Evolutionary conservation across 2,113 vertebrate species (phyloP).

Genomic region (Paralichthys olivaceus): DNA sequence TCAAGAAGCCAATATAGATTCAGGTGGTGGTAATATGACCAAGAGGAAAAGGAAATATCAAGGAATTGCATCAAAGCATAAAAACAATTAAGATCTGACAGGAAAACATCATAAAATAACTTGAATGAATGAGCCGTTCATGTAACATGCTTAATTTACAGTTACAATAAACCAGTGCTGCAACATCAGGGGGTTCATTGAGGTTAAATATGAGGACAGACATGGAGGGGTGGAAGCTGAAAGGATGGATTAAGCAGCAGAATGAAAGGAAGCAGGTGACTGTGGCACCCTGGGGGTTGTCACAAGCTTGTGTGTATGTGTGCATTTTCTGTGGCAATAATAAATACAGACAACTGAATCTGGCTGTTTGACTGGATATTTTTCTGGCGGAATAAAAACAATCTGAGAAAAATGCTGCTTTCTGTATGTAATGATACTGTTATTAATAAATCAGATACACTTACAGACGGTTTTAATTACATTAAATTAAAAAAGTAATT

Average conservation of each 20-base stretch:
- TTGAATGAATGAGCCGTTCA: background rate
- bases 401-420: background rate
- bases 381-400: background rate
- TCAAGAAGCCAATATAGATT: background rate
- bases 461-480: too few relatives aligned
- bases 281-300: constrained; percentile 31
- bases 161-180: background rate
- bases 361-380: constrained; percentile 2
- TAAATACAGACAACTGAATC: constrained; percentile 13
- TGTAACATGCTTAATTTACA: background rate
- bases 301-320: constrained; percentile 33
- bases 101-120: background rate
- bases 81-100: background rate
- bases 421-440: background rate
- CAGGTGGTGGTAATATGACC: too few relatives aligned
- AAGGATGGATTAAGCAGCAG: constrained; percentile 34
- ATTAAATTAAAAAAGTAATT: too few relatives aligned
- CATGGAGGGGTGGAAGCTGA: constrained; percentile 13
- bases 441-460: background rate
- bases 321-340: constrained; percentile 3
- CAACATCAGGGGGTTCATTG: background rate
- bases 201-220: background rate
- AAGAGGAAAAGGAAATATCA: too few relatives aligned
- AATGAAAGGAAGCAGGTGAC: constrained; percentile 59
- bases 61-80: background rate